Conservation (phyloP, 2,888 invertebrate species). For the Nymphalis c-album region DNA sequence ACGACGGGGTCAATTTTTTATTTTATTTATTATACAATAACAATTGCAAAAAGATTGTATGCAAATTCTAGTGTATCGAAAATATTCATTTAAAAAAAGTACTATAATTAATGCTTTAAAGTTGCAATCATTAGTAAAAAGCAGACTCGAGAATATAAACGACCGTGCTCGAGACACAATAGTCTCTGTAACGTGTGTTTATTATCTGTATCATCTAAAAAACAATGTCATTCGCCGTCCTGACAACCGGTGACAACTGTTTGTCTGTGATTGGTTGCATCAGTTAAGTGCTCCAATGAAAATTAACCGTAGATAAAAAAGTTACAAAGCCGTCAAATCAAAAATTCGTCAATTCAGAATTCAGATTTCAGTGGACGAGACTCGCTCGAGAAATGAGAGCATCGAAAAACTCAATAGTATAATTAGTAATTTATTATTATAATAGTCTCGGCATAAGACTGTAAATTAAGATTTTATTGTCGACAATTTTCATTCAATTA, state of each 20-base stretch:
- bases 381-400: constrained; percentile 1
- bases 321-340: constrained; percentile 19
- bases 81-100: no score
- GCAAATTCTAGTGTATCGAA: no score
- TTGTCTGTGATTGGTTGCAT: constrained; percentile 75
- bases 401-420: constrained; percentile 22
- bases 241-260: constrained; percentile 66
- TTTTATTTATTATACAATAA: no score
- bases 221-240: constrained; percentile 44
- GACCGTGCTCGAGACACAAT: no score
- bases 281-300: constrained; percentile 39
- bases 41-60: no score
- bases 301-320: constrained; percentile 35
- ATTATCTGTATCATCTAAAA: not conserved
- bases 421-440: not conserved
- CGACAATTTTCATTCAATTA: constrained; percentile 6
- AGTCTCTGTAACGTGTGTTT: not conserved
- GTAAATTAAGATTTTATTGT: constrained; percentile 16
- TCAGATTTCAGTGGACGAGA: constrained; percentile 5
- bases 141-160: no score
- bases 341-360: constrained; percentile 20
- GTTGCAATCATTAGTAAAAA: no score
- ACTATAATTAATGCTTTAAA: no score
- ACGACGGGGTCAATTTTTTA: no score
- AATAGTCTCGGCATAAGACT: constrained; percentile 25